These are phyloP conservation scores for Scaptomyza flava DNA, from an alignment of 2,888 invertebrate species.

Conservation along the genomic window DNA sequence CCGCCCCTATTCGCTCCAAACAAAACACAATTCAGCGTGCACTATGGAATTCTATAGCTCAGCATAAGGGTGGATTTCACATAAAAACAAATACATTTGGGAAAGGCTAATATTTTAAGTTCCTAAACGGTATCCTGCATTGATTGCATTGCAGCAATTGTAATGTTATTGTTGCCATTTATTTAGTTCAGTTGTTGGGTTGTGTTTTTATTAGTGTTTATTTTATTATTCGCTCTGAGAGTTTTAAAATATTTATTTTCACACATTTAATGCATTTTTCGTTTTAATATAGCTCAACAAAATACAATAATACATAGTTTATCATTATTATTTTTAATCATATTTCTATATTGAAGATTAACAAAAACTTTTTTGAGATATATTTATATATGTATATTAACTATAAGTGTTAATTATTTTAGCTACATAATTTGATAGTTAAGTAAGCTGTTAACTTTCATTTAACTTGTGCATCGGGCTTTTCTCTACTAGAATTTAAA, in stretches of 20 bases:
- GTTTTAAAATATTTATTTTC: conserved; percentile 26
- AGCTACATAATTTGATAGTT: neutral
- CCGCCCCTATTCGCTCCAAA: conserved; percentile 38
- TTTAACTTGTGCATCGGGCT: conserved; percentile 12
- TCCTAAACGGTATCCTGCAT: conserved; percentile 24
- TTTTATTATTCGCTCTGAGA: conserved; percentile 28
- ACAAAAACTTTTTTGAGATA: conserved; percentile 9
- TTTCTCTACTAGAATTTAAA: neutral
- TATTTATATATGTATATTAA: neutral
- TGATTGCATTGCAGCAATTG: conserved; percentile 28
- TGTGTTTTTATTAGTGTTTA: conserved; percentile 30
- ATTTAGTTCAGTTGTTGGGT: neutral
- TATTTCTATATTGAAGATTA: neutral
- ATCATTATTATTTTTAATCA: no score
- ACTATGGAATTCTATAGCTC: conserved; percentile 35
- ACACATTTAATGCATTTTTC: no score
- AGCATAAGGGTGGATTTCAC: conserved; percentile 44
- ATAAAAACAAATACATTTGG: conserved; percentile 9
- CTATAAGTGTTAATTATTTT: conserved; percentile 12
- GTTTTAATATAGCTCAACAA: no score
- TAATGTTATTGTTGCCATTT: conserved; percentile 1
- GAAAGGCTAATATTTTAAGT: conserved; percentile 23
- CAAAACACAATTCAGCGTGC: conserved; percentile 26
- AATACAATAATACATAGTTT: no score
- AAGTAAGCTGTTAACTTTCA: conserved; percentile 10